Conservation (phyloP, 1,140 invertebrate species). For the Nomia melanderi region DNA sequence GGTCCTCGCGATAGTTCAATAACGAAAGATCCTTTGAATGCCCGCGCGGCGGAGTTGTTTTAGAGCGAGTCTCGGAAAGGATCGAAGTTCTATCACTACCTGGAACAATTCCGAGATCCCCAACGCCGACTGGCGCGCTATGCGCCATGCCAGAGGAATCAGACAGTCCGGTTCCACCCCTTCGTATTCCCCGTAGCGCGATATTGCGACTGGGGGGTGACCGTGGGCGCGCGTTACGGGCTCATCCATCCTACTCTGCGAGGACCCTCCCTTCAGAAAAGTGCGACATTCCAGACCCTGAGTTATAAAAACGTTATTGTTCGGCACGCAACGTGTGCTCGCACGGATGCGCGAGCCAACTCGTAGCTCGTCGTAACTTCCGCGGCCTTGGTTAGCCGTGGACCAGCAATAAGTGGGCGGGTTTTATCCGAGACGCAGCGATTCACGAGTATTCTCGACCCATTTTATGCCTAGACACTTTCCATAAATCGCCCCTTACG, state of each 20-base stretch:
- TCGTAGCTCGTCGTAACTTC: background rate
- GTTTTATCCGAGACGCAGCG: too few species aligned
- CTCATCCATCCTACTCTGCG: conserved; percentile 60
- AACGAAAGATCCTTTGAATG: background rate
- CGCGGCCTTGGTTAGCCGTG: background rate
- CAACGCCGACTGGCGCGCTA: conserved; percentile 3
- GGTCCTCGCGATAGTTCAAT: background rate
- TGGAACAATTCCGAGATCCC: conserved; percentile 40
- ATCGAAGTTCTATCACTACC: conserved; percentile 42
- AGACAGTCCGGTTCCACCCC: conserved; percentile 18
- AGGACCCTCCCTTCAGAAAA: conserved; percentile 31
- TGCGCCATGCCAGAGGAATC: conserved; percentile 43
- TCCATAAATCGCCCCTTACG: too few species aligned
- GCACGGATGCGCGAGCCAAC: background rate
- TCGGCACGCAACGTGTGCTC: conserved; percentile 37
- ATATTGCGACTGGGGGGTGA: conserved; percentile 57
- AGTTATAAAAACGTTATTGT: conserved; percentile 65
- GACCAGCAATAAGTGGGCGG: too few species aligned
- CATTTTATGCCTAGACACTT: too few species aligned
- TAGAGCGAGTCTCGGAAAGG: background rate
- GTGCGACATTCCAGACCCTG: conserved; percentile 29
- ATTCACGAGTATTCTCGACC: too few species aligned
- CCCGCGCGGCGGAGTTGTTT: background rate
- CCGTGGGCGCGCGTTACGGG: conserved; percentile 50
- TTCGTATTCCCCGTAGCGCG: conserved; percentile 48